Evolutionary conservation across 2,888 invertebrate genomes (phyloP), one percentile per base, ranked within the genome.

Genomic region (Brenthis daphne): DNA sequence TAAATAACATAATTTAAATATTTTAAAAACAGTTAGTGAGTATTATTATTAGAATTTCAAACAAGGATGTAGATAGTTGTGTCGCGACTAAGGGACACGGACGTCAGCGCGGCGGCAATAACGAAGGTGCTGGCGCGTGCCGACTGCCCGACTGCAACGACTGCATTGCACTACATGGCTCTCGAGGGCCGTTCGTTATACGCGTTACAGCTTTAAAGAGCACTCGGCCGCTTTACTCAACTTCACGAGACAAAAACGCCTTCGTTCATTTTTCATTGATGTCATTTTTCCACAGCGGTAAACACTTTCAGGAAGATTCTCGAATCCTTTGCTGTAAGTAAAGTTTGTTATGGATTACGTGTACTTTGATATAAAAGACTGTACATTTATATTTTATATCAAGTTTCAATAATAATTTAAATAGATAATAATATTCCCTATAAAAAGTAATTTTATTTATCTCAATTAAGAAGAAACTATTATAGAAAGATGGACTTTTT

Each of bases 161-260:
- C 73, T 76, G 74, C 74, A 73, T 71, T 80, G 79, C 82, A 80
- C 77, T 80, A 79, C 76, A 77, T 81, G 79, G 82, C 82, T 80
- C 85, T 88, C 84, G 82, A 88, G 86, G 80, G 84, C 77, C 86
- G 86, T 89, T 91, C 88, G 89, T 89, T 90, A 90, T 86, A 83
- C 85, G 86, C 86, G 85, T 86, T 85, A 86, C 85, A 85, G 86
- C 85, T 84, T 78, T 83, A 77, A 82, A 91, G 90, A 84, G 89
- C 88, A 81, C 89, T 90, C 85, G 79, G 79, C 83, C 80, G 83
- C 84, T 82, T 85, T 82, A 82, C 84, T 82, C 85, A 84, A 82
- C 85, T 88, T 81, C 80, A 88, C 89, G 85, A 90, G 88, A 85
- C 84, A 85, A 84, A 77, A 85, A 84, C 84, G 84, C 82, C 83